Conservation (phyloP, 1,140 invertebrate genomes). For the Drosophila sp. region DNA sequence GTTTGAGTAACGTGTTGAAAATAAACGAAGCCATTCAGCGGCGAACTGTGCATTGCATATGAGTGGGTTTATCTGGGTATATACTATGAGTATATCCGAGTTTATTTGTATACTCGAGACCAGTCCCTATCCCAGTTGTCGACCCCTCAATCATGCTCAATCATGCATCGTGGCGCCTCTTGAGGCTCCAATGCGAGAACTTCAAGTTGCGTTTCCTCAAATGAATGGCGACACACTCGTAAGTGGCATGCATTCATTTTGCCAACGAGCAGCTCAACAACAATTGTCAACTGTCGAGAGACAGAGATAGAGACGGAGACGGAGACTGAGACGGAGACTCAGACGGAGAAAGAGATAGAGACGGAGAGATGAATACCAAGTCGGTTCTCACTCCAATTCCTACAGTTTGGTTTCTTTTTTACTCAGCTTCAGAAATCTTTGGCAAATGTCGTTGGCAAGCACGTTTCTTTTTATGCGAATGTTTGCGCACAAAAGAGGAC, state of each 20-base stretch:
- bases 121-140: neutral
- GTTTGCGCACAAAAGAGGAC: conserved; percentile 40
- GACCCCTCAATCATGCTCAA: conserved; percentile 77
- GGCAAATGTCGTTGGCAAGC: conserved; percentile 63
- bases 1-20: conserved; percentile 82
- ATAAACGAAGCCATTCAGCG: conserved; percentile 80
- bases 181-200: conserved; percentile 38
- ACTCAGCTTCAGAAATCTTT: conserved; percentile 44
- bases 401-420: conserved; percentile 40
- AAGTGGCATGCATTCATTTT: conserved; percentile 80
- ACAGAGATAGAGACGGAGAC: neutral
- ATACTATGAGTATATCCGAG: conserved; percentile 4
- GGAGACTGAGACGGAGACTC: neutral
- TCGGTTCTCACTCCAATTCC: conserved; percentile 15
- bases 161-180: conserved; percentile 77
- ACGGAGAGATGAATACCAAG: conserved; percentile 34
- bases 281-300: conserved; percentile 19
- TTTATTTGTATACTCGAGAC: conserved; percentile 27
- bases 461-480: conserved; percentile 66
- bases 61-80: conserved; percentile 39
- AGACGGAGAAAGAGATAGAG: neutral
- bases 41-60: conserved; percentile 56
- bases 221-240: conserved; percentile 74
- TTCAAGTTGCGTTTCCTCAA: conserved; percentile 72
- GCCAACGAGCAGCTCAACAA: conserved; percentile 7